These are phyloP conservation scores for Mus musculus DNA, from an alignment of 2,113 vertebrate species.

Conservation along the genomic window DNA sequence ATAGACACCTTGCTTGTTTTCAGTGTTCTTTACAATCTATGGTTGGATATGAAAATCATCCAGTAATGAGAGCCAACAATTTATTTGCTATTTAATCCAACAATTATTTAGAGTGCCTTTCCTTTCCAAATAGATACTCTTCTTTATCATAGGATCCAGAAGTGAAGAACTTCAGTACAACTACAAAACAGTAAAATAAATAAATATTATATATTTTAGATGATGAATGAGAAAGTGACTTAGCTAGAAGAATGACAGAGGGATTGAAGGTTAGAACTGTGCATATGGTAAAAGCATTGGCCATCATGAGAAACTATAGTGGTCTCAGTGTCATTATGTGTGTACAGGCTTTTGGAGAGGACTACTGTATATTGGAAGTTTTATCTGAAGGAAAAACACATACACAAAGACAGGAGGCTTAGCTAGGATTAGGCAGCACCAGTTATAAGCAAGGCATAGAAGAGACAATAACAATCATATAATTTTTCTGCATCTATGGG, in stretches of 20 bases:
- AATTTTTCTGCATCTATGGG: neutral
- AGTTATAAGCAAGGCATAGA: neutral
- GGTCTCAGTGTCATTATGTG: no score
- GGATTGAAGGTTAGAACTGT: neutral
- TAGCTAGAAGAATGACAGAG: no score
- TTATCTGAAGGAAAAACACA: neutral
- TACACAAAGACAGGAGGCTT: no score
- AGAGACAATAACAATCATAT: neutral
- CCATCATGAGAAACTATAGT: neutral
- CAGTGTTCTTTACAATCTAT: neutral
- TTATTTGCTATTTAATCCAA: neutral
- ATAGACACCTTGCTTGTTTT: neutral
- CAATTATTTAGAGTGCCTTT: neutral
- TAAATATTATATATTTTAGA: neutral
- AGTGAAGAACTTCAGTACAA: neutral
- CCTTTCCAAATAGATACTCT: neutral
- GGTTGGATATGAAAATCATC: neutral
- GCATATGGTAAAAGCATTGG: fast-evolving
- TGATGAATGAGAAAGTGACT: neutral
- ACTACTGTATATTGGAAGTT: fast-evolving
- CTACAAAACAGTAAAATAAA: neutral
- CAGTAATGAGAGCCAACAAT: neutral
- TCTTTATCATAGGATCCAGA: neutral
- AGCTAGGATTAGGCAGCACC: neutral
- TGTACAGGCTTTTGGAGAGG: neutral